phyloP scores from a whole-genome alignment of 2,113 vertebrate species.

The Ophiodon elongatus region DNA sequence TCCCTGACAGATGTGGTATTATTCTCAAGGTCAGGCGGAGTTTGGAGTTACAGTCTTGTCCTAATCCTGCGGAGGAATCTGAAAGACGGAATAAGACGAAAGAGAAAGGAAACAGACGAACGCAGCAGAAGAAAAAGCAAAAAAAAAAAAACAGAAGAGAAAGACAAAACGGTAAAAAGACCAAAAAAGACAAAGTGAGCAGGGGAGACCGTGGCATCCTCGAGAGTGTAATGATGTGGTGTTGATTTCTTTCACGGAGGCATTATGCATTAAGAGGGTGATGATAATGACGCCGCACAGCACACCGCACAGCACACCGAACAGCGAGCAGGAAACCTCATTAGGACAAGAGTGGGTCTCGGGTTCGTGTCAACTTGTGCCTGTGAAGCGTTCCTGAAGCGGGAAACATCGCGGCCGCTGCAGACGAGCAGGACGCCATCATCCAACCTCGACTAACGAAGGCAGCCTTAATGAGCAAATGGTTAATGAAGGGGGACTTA shows the following conservation, averaged over 20 bases:
- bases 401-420: constrained; percentile 31
- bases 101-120: background rate
- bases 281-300: constrained; percentile 73
- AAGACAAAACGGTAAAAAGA: constrained; percentile 28
- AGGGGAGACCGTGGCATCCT: constrained; percentile 29
- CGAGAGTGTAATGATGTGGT: constrained; percentile 70
- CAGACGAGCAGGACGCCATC: constrained; percentile 40
- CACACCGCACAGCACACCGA: constrained; percentile 46
- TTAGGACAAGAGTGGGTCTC: constrained; percentile 62
- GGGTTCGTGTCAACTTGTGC: constrained; percentile 22
- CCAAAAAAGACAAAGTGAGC: constrained; percentile 13
- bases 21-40: constrained; percentile 50
- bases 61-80: constrained; percentile 40
- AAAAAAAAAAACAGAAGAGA: constrained; percentile 4
- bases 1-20: constrained; percentile 48
- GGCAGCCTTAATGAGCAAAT: constrained; percentile 73
- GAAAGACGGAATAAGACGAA: background rate
- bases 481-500: constrained; percentile 72
- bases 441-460: constrained; percentile 68
- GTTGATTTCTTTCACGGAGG: constrained; percentile 72
- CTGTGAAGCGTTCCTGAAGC: background rate
- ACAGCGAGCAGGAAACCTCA: constrained; percentile 69
- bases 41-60: constrained; percentile 39
- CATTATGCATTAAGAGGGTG: constrained; percentile 70
- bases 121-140: background rate